phyloP scores from a whole-genome alignment of 2,888 invertebrate genomes.

The Patella pellucida region DNA sequence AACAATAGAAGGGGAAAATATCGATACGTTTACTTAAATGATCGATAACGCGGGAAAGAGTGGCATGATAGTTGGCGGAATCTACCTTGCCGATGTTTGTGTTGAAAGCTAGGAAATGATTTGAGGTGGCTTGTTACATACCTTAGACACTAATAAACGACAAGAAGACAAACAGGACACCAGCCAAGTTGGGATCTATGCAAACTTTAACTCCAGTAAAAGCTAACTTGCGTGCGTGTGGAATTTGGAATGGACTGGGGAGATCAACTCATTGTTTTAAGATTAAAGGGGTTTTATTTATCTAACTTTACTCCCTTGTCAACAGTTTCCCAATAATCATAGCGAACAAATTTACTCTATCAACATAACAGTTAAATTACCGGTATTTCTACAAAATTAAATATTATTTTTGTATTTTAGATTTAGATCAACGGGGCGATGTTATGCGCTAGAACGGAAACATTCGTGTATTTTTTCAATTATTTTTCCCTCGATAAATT shows the following conservation, averaged over 20 bases:
- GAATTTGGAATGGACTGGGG: not conserved
- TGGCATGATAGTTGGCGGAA: not conserved
- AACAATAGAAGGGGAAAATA: not conserved
- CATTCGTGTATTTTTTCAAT: not conserved
- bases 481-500: no score
- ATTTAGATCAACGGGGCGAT: not conserved
- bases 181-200: constrained; percentile 4
- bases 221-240: constrained; percentile 11
- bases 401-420: constrained; percentile 9
- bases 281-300: not conserved
- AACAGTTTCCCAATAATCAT: not conserved
- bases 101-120: not conserved
- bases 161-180: not conserved
- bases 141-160: constrained; percentile 7
- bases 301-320: not conserved
- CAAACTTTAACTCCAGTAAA: not conserved
- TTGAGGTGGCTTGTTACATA: constrained; percentile 8
- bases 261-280: constrained; percentile 3
- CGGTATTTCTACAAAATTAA: constrained; percentile 2
- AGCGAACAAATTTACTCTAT: constrained; percentile 1
- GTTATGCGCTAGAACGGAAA: not conserved
- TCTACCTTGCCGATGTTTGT: constrained; percentile 2
- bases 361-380: constrained; percentile 7
- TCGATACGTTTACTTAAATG: not conserved
- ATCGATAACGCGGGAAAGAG: not conserved